A percentile compares a stretch with the other conserved stretches of the same genome.
Conservation (phyloP, 2,113 vertebrate genomes). For the Clarias batrachus region DNA sequence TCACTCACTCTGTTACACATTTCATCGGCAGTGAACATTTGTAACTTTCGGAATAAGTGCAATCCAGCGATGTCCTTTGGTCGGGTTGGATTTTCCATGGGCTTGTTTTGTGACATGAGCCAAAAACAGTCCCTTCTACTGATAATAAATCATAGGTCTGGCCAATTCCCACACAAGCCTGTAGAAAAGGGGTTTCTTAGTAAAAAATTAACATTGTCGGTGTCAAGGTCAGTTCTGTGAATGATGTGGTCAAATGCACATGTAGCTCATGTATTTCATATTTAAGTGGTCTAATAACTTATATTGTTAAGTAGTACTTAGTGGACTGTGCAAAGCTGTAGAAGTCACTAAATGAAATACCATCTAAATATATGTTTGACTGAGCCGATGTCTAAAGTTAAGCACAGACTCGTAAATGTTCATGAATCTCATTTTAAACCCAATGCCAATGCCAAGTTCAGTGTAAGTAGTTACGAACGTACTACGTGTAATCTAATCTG, state of each 20-base stretch:
- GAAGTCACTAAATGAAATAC: conserved; percentile 47
- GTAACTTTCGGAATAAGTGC: not conserved
- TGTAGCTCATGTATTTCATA: not conserved
- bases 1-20: not conserved
- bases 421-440: not conserved
- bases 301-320: too few species aligned
- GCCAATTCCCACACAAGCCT: conserved; percentile 46
- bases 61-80: not conserved
- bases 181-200: conserved; percentile 18
- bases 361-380: conserved; percentile 3
- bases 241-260: not conserved
- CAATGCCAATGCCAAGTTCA: not conserved
- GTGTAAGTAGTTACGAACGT: not conserved
- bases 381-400: conserved; percentile 22
- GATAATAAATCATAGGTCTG: conserved; percentile 53
- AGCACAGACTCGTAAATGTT: conserved; percentile 12
- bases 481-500: conserved; percentile 4
- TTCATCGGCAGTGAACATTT: not conserved
- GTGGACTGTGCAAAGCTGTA: not conserved
- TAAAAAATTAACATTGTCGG: conserved; percentile 13
- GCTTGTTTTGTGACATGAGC: conserved; percentile 29
- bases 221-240: not conserved
- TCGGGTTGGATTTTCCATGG: not conserved
- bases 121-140: conserved; percentile 12
- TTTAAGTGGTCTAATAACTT: too few species aligned